Percentiles rank a stretch among this genome's conserved stretches.
Conservation (phyloP, 2,888 invertebrate species). For the Lasioglossum figueresi region DNA sequence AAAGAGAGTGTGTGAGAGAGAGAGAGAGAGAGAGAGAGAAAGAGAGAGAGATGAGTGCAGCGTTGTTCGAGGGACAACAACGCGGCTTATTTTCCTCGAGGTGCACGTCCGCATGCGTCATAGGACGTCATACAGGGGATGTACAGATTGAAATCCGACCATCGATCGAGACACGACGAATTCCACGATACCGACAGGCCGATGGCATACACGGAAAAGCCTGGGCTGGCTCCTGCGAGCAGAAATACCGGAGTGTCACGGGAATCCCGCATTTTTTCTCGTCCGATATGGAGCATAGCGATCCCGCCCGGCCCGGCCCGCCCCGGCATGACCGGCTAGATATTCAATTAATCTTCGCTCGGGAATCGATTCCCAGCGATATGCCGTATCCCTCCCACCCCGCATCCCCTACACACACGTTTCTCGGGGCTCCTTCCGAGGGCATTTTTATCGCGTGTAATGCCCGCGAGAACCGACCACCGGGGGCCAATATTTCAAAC, state of each 20-base stretch:
- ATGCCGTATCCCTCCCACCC: slow-evolving; percentile 38
- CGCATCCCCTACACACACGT: not conserved
- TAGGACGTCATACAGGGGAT: slow-evolving; percentile 49
- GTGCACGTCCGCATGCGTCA: slow-evolving; percentile 12
- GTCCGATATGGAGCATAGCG: slow-evolving; percentile 53
- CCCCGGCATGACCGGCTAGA: slow-evolving; percentile 34
- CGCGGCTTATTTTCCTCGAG: slow-evolving; percentile 43
- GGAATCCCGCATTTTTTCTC: slow-evolving; percentile 66
- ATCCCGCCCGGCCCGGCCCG: not conserved
- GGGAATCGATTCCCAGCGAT: slow-evolving; percentile 52
- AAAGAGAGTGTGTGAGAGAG: no score
- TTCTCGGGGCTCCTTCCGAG: slow-evolving; percentile 12
- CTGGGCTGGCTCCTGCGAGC: slow-evolving; percentile 35
- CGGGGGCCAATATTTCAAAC: slow-evolving; percentile 34
- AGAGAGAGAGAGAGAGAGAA: not conserved
- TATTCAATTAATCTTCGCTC: slow-evolving; percentile 67
- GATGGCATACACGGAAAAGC: slow-evolving; percentile 61
- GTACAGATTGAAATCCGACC: slow-evolving; percentile 70
- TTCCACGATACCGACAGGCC: slow-evolving; percentile 59
- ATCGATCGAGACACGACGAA: slow-evolving; percentile 69
- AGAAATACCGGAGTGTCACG: slow-evolving; percentile 65
- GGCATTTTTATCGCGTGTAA: slow-evolving; percentile 51
- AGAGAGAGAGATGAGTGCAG: not conserved
- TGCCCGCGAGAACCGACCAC: slow-evolving; percentile 17
- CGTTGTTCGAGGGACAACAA: slow-evolving; percentile 13